Evolutionary conservation across 2,888 invertebrate genomes (phyloP), one percentile per base, ranked within the genome.

Genomic region (Parnassius apollo): DNA sequence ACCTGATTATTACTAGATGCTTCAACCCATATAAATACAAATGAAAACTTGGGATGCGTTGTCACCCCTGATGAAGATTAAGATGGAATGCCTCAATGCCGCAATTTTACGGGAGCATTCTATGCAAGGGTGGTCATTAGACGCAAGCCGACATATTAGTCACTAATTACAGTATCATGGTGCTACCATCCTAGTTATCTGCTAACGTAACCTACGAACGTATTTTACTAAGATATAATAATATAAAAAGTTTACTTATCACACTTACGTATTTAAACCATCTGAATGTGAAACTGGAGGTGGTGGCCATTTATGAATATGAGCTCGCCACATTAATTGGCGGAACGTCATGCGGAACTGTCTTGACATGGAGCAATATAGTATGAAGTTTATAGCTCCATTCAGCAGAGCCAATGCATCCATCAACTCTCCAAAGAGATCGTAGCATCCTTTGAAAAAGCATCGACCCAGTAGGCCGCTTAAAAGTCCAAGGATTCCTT

Each of bases 301-400:
- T 0, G 93, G 93, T 65, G 93, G 83, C 88, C 94, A 94, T 62
- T 94, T 92, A 18, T 92, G 91, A 66, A 95, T 82, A 44, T 94
- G 93, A 64, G 92, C 93, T n/a, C 94, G 94, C 67, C 94, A 92
- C 77, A 97, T 94, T 73, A 96, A 85, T 75, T 94, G 93, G 11
- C 94, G 92, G 80, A 96, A 97, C 1, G 96, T 96, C 71, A 94
- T 94, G 13, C 98, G 93, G 83, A 98, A 98, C 92, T 98, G 98
- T 67, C 96, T 94, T 66, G 97, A 98, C 98, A 98, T 98, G 59
- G 96, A 93, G 77, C 98, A 98, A 82, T 98, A 98, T 52, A 98
- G 93, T 61, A 98, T 95, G 78, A 98, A 98, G 85, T 98, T 98
- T 64, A 98, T 96, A 0, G 97, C 96, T 9, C 98, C 97, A 84